phyloP scores from a whole-genome alignment of 2,888 invertebrate species.

The Pheosia tremula region DNA sequence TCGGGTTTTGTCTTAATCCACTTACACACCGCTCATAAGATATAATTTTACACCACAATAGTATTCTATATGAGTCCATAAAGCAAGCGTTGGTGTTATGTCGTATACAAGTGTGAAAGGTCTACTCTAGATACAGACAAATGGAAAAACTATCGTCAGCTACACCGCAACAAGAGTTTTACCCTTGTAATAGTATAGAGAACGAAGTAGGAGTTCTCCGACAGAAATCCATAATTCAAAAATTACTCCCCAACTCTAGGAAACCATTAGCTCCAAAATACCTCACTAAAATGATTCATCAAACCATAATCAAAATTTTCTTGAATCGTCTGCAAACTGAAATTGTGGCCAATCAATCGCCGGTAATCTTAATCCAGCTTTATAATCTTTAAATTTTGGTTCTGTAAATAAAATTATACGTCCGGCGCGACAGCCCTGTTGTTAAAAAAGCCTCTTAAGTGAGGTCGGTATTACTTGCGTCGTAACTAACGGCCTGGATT shows the following conservation, averaged over 20 bases:
- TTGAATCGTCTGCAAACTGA: slow-evolving; percentile 38
- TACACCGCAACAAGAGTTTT: too few species aligned
- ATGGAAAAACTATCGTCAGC: too few species aligned
- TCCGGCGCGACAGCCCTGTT: slow-evolving; percentile 53
- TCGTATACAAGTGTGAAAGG: too few species aligned
- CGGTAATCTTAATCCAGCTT: slow-evolving; percentile 55
- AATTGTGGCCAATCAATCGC: slow-evolving; percentile 41
- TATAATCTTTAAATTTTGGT: slow-evolving; percentile 68
- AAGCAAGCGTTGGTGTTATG: too few species aligned
- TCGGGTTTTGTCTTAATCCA: too few species aligned
- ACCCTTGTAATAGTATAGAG: too few species aligned
- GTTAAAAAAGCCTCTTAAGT: slow-evolving; percentile 68
- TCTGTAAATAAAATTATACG: slow-evolving; percentile 64
- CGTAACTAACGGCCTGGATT: slow-evolving; percentile 57
- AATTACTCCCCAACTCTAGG: not conserved
- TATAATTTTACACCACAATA: too few species aligned
- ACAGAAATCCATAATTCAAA: not conserved
- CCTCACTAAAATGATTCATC: slow-evolving; percentile 47
- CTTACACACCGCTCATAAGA: too few species aligned
- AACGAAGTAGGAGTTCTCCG: too few species aligned
- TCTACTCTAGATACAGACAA: too few species aligned
- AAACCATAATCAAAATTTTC: slow-evolving; percentile 40
- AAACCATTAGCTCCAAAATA: slow-evolving; percentile 17
- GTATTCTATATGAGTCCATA: too few species aligned
- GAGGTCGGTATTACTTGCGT: slow-evolving; percentile 58